A percentile compares a stretch with the other conserved stretches of the same genome.
phyloP scores from a whole-genome alignment of 92 coral and sea anemone genomes.

The Muricea muricata region DNA sequence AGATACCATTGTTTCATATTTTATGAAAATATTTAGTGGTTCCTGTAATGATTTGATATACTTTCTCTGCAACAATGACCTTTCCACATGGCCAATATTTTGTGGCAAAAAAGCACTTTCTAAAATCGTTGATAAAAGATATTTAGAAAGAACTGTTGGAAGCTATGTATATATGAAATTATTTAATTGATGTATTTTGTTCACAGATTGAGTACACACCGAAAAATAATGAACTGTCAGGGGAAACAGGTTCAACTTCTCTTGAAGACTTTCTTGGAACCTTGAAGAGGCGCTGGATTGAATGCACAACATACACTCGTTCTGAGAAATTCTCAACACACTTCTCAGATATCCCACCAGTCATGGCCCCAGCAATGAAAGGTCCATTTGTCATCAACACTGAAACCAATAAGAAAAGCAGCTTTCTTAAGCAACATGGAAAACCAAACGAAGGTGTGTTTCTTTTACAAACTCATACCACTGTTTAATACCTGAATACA shows the following conservation, averaged over 20 bases:
- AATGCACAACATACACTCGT: conserved; percentile 25
- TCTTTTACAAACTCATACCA: neutral
- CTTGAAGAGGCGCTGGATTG: conserved; percentile 37
- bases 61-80: too few relatives aligned
- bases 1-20: too few relatives aligned
- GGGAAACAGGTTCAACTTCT: neutral
- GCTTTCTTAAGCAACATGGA: conserved; percentile 4
- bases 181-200: neutral
- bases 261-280: neutral
- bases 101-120: too few relatives aligned
- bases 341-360: conserved; percentile 23
- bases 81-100: too few relatives aligned
- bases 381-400: conserved; percentile 2
- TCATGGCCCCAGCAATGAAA: conserved; percentile 37
- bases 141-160: too few relatives aligned
- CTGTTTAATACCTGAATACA: neutral
- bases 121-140: too few relatives aligned
- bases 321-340: neutral
- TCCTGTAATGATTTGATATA: neutral
- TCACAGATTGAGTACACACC: neutral
- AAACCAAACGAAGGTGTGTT: conserved; percentile 18
- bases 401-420: conserved; percentile 25
- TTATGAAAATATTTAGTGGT: neutral
- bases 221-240: neutral
- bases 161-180: neutral